Base-by-base conservation (phyloP, 1,140 invertebrate species). In the Seison nebaliae region DNA sequence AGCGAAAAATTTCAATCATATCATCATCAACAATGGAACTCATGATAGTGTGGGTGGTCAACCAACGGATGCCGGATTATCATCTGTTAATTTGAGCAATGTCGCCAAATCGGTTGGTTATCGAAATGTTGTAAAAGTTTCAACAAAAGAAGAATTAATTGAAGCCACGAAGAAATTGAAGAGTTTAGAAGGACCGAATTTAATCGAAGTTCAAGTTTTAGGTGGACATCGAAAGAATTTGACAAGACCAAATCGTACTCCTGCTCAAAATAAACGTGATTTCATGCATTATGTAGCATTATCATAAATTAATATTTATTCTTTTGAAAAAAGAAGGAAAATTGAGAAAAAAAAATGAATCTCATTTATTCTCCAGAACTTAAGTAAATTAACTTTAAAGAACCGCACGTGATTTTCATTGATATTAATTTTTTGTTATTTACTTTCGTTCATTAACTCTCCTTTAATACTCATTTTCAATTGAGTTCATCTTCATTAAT, bases 31-130 rank as follows among this genome's bases (percentile, higher is more conserved):
- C 43, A 63, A 63, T 46, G 59, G 57, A 22, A 48, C 53, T 20
- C 61, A 63, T 46, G 61, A 63, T 36, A 60, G 57, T 19, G 61
- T 63, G 4, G 61, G 61, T 14, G 61, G 60, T 12, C 61, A 63
- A 43, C 53, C 51, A 35, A 57, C 48, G 44, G 53, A 31, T 9
- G 49, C 43, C 6, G 44, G 47, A 34, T 49, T 51, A 45, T 44
- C 52, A 5, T 35, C 7, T 0, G 59, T 62, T 43, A 53, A 48
- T 14, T 52, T 60, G 35, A 38, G 48, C 3, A 36, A 41, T 7
- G 47, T 60, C 20, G 57, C 55, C 2, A 33, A 45, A 32, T 52
- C 49, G 2, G 52, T 51, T 43, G 59, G 59, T n/a, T 62, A 62
- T 41, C 55, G 47, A 40, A 37, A 51, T 46, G 53, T 52, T 6